Percentiles rank a stretch among this genome's conserved stretches.
Conservation (phyloP, 1,140 invertebrate species). For the Temnothorax longispinosus region DNA sequence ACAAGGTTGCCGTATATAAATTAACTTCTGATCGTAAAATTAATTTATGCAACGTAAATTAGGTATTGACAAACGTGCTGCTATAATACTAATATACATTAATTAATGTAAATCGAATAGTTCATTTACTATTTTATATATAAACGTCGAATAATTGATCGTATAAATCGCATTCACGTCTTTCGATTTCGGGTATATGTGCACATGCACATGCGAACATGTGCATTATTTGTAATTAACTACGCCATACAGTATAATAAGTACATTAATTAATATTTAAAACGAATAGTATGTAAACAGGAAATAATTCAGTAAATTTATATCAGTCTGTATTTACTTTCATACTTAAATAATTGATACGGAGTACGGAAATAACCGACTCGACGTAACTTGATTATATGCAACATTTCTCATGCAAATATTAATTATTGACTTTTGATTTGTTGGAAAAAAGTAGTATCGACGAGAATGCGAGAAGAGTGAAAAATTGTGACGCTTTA, state of each 20-base stretch:
- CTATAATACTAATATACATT: conserved; percentile 29
- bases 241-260: neutral
- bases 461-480: neutral
- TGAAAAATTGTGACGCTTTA: neutral
- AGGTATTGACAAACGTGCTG: conserved; percentile 10
- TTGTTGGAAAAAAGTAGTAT: neutral
- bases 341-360: neutral
- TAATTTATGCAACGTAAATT: conserved; percentile 53
- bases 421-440: conserved; percentile 22
- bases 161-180: conserved; percentile 34
- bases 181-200: neutral
- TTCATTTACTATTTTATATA: conserved; percentile 48
- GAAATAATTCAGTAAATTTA: conserved; percentile 42
- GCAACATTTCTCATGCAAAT: conserved; percentile 18
- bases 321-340: conserved; percentile 30
- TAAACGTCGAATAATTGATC: conserved; percentile 31
- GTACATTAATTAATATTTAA: conserved; percentile 54
- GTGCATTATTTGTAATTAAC: conserved; percentile 42
- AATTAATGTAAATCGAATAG: conserved; percentile 48
- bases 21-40: conserved; percentile 41
- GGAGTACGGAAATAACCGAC: neutral
- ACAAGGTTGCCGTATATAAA: neutral
- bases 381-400: conserved; percentile 9
- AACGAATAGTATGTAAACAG: conserved; percentile 35
- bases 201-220: neutral